Evolutionary conservation across 2,113 vertebrate species (phyloP).

Genomic region (Uropsilus gracilis): DNA sequence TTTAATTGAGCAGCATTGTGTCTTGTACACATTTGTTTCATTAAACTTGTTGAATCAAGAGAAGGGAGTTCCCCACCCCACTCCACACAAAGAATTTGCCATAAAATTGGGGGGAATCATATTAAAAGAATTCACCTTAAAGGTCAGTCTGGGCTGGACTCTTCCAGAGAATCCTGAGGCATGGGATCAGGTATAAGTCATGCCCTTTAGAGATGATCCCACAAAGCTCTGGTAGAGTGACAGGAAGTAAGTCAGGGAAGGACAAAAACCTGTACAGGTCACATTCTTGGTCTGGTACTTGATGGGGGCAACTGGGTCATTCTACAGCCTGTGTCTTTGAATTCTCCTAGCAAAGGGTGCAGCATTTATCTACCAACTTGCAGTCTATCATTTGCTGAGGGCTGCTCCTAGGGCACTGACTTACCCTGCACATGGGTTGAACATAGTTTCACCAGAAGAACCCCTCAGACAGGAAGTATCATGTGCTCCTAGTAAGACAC

Average conservation of each 20-base stretch:
- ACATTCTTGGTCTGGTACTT: neutral
- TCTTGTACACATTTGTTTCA: neutral
- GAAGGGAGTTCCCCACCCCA: neutral
- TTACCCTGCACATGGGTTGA: neutral
- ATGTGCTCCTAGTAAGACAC: neutral
- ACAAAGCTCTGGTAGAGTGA: neutral
- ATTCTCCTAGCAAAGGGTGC: neutral
- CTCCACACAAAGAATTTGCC: neutral
- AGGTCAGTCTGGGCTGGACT: neutral
- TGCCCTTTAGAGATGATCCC: constrained; percentile 30
- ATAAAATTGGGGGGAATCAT: neutral
- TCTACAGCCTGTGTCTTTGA: neutral
- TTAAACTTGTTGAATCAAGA: constrained; percentile 30
- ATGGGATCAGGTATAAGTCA: neutral
- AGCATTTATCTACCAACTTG: neutral
- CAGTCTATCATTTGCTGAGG: neutral
- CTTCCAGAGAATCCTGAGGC: neutral
- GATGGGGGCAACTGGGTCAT: neutral
- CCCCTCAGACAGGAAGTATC: neutral
- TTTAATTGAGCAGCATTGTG: neutral
- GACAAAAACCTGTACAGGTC: neutral
- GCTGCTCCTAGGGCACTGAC: neutral
- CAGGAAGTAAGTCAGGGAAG: neutral
- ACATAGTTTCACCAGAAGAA: neutral
- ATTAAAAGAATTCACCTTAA: constrained; percentile 48